Percentiles rank a stretch among this genome's conserved stretches.
These are phyloP conservation scores for Eleginops maclovinus DNA, from an alignment of 2,113 vertebrate species.

Conservation along the genomic window DNA sequence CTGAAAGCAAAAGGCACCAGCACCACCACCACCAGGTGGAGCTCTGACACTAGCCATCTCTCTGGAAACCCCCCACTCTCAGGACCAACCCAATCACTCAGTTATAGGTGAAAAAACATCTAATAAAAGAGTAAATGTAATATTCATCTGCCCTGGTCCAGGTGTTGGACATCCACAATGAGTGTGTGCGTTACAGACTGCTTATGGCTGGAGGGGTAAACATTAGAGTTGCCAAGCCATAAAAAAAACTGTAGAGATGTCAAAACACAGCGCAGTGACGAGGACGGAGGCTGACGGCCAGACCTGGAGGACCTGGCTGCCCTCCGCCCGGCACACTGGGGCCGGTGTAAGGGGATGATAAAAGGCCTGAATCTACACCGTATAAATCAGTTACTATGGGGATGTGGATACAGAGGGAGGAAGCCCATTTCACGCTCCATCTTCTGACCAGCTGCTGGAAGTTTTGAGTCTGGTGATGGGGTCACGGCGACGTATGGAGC, in stretches of 20 bases:
- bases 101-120: background rate
- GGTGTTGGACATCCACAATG: slow-evolving; percentile 49
- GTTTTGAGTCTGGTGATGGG: slow-evolving; percentile 11
- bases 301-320: slow-evolving; percentile 32
- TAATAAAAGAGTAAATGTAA: slow-evolving; percentile 42
- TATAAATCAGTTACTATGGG: slow-evolving; percentile 60
- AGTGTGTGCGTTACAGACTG: slow-evolving; percentile 32
- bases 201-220: slow-evolving; percentile 51
- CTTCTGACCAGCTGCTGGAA: slow-evolving; percentile 62
- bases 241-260: slow-evolving; percentile 25
- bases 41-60: slow-evolving; percentile 49
- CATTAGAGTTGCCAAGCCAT: slow-evolving; percentile 36
- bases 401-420: slow-evolving; percentile 32
- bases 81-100: background rate
- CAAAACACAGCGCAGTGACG: slow-evolving; percentile 51
- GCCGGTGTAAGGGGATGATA: slow-evolving; percentile 35
- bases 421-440: slow-evolving; percentile 54
- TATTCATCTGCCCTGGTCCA: slow-evolving; percentile 42
- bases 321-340: slow-evolving; percentile 20
- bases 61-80: background rate
- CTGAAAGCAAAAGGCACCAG: background rate
- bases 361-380: slow-evolving; percentile 43
- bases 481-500: background rate
- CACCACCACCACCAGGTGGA: slow-evolving; percentile 69
- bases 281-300: slow-evolving; percentile 32